phyloP scores from a whole-genome alignment of 2,113 vertebrate genomes.

The Pholis gunnellus region DNA sequence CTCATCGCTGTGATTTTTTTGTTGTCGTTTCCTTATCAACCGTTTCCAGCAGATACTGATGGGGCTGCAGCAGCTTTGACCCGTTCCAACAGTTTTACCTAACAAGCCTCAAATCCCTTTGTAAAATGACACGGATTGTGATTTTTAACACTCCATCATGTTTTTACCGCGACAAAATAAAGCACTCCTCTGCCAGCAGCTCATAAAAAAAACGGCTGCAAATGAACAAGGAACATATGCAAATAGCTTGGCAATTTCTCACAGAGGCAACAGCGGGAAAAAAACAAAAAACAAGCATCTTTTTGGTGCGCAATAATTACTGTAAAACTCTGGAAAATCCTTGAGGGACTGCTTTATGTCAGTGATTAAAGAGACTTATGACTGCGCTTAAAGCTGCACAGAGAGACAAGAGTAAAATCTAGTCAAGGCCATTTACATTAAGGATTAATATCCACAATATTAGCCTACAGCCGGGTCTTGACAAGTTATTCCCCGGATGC shows the following conservation, averaged over 20 bases:
- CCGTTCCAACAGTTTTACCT: conserved; percentile 29
- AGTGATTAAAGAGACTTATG: conserved; percentile 79
- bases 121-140: conserved; percentile 46
- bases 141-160: conserved; percentile 51
- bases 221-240: conserved; percentile 64
- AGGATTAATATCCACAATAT: conserved; percentile 79
- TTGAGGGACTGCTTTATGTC: conserved; percentile 73
- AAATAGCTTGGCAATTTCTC: conserved; percentile 72
- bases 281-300: conserved; percentile 44
- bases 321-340: conserved; percentile 71
- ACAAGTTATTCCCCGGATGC: conserved; percentile 73
- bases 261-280: conserved; percentile 27
- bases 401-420: conserved; percentile 72
- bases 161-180: conserved; percentile 58
- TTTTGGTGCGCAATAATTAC: conserved; percentile 71
- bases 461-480: conserved; percentile 73
- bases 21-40: conserved; percentile 23
- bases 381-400: conserved; percentile 65
- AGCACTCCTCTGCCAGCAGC: conserved; percentile 46
- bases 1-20: background rate
- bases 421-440: conserved; percentile 74
- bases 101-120: conserved; percentile 37
- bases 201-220: conserved; percentile 58
- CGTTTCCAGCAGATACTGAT: conserved; percentile 13
- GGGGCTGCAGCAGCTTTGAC: conserved; percentile 10